Base-by-base conservation (phyloP, 53 echinoderm and acorn worm species). In the Stichopus horrens region DNA sequence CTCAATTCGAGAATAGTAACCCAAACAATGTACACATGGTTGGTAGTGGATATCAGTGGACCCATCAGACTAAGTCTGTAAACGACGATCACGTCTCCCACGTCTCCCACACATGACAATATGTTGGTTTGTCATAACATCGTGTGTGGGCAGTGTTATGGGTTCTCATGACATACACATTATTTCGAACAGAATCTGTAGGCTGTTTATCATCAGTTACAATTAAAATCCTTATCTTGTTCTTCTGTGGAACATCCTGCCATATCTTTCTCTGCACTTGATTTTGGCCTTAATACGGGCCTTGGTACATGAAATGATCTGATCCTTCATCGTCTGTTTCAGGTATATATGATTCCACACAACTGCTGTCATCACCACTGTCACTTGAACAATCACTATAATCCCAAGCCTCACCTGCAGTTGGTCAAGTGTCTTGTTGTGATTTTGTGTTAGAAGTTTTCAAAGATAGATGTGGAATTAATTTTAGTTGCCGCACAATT, bases 1-100 rank as follows among this genome's bases (percentile, higher is more conserved):
- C 73, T 91, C 93, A 7, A 57, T 63, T 11, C 76, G 11, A 5
- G 84, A 66, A 23, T 86, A 91, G 66, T 93, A 93, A 1, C 93
- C 93, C 53, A 91, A 74, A 76, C 93, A 93, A 63, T 88, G 83
- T 14, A 66, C 21, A 53, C 93, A 93, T 54, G 93, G 91, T 52
- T 84, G 77, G 74, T 91, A 91, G 79, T 92, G n/a, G n/a, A n/a
- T n/a, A n/a, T n/a, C n/a, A n/a, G n/a, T n/a, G n/a, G n/a, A n/a
- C n/a, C n/a, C n/a, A n/a, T n/a, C n/a, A n/a, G n/a, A n/a, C n/a
- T n/a, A n/a, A n/a, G n/a, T n/a, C n/a, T 76, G 59, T 93, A 93
- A 4, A 86, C 53, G 13, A 93, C 91, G 11, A 91, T 91, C 23
- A 93, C 23, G 58, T 22, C 10, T 57, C 93, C 93, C 89, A n/a